phyloP scores from a whole-genome alignment of 2,888 invertebrate species.

The Coremacera marginata region DNA sequence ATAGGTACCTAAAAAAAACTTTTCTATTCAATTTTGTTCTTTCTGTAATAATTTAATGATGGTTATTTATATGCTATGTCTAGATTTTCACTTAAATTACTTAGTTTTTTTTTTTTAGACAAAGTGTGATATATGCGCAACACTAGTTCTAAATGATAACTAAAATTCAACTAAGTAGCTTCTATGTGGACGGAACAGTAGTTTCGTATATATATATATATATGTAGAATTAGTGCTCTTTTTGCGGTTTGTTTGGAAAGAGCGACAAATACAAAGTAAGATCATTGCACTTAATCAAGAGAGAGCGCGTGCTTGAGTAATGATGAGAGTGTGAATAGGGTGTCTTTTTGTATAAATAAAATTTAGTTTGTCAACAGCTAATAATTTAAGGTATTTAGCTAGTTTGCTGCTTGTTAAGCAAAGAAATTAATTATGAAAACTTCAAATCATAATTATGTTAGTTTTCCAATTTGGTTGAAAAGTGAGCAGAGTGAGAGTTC shows the following conservation, averaged over 20 bases:
- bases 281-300: not conserved
- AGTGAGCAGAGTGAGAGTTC: too few relatives aligned
- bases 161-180: slow-evolving; percentile 12
- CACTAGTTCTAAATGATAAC: not conserved
- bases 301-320: not conserved
- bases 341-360: too few relatives aligned
- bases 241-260: not conserved
- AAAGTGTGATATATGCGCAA: not conserved
- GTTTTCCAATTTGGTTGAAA: too few relatives aligned
- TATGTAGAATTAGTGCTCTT: not conserved
- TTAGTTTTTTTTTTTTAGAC: not conserved
- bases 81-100: not conserved
- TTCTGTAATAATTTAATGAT: not conserved
- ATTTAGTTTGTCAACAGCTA: not conserved
- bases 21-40: not conserved
- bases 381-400: too few relatives aligned
- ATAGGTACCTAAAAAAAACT: not conserved
- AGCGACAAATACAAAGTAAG: not conserved
- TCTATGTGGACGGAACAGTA: not conserved
- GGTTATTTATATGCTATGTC: not conserved
- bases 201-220: not conserved
- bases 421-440: too few relatives aligned
- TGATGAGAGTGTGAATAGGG: not conserved
- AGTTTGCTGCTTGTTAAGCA: too few relatives aligned
- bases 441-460: too few relatives aligned